Conservation (phyloP, 30 jellyfish, hydroid and myxozoan species). For the Hydractinia symbiolongicarpus region DNA sequence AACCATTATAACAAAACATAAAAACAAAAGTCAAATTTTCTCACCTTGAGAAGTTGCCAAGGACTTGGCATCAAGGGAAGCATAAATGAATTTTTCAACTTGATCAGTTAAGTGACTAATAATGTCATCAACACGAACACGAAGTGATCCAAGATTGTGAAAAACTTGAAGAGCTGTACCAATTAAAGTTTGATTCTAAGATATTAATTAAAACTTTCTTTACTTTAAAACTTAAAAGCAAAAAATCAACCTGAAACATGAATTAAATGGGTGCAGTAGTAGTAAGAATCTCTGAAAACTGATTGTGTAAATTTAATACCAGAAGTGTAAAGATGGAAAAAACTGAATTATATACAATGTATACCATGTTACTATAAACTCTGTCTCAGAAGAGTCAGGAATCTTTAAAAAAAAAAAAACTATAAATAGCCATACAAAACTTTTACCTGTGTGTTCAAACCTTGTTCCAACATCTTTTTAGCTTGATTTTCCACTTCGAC, state of each 20-base stretch:
- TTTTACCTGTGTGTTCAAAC: conserved; percentile 73
- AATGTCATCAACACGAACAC: conserved; percentile 45
- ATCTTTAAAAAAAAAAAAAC: not conserved
- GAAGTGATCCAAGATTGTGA: conserved; percentile 67
- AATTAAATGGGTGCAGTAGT: not conserved
- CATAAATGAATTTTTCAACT: conserved; percentile 35
- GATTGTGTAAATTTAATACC: not conserved
- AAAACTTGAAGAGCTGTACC: conserved; percentile 91
- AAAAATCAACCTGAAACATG: not conserved
- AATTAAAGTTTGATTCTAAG: conserved; percentile 66
- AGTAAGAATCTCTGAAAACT: not conserved
- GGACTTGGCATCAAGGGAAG: conserved; percentile 47
- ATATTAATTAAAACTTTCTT: not conserved
- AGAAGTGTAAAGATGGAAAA: not conserved
- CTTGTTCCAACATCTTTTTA: conserved; percentile 57
- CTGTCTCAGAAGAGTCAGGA: no score
- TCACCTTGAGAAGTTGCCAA: conserved; percentile 42
- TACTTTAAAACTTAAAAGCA: not conserved
- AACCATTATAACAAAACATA: no score
- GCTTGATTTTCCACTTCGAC: conserved; percentile 62
- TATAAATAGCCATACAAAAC: not conserved
- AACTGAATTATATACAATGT: not conserved
- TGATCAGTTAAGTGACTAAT: conserved; percentile 27
- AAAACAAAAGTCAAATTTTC: not conserved
- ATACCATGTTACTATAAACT: no score